Evolutionary conservation across 2,113 vertebrate genomes (phyloP), one percentile per base, ranked within the genome.

Genomic region (Forbesichthys agassizii): DNA sequence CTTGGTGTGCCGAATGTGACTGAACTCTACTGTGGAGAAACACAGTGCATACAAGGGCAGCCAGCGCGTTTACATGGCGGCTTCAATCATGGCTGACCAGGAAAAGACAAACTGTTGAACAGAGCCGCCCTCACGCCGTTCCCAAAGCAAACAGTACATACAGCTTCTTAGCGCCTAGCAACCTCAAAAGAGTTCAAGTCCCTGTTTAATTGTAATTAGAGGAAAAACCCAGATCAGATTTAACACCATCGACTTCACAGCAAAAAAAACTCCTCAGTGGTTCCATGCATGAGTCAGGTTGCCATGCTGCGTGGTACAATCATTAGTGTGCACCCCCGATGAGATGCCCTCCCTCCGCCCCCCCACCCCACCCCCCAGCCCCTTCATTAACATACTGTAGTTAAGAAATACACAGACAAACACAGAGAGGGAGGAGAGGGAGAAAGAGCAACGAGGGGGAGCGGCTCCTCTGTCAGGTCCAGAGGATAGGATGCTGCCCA

Each of bases 261-360:
- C 73, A 67, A 61, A 78, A 66, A 27, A 81, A 82, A 73, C 68
- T 75, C 68, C 65, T 65, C 64, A 57, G 64, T 8, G 68, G 27
- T 27, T 27, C 27, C 61, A 53, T 71, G 61, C 69, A 72, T 74
- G 64, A 78, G 51, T 72, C 79, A 83, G 78, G 71, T 47, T 13
- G 64, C 67, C 84, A 64, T 61, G 77, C 84, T 88, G 89, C n/a
- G 81, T 64, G 61, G 59, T 79, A 78, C 83, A 88, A 88, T 88
- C 84, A 84, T 88, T 82, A 86, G 71, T 64, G 76, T 64, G 76
- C 76, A 64, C 73, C 82, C 88, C 82, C 64, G 75, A 83, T 77
- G 27, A 27, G 27, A 27, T 27, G 1, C 27, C 27, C 27, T 27
- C 73, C 68, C 64, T 72, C 63, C 56, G 62, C 20, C 64, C 14